Conservation (phyloP, 23 tunicate species). For the Phallusia fumigata region DNA sequence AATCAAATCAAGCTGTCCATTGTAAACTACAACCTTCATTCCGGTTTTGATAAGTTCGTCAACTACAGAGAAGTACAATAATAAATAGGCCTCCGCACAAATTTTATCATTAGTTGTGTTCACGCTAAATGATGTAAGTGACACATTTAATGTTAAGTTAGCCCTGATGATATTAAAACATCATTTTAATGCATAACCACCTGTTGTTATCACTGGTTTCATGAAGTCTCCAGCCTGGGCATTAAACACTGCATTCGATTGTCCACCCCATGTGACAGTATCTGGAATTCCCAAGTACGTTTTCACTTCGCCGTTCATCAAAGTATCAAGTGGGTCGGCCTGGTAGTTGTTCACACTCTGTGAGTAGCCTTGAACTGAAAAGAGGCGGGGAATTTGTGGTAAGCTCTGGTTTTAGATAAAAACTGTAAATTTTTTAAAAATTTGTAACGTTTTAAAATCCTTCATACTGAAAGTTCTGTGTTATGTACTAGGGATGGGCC, state of each 20-base stretch:
- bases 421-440: too few species aligned
- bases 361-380: slow-evolving; percentile 38
- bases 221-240: slow-evolving; percentile 84
- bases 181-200: slow-evolving; percentile 20
- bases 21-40: slow-evolving; percentile 82
- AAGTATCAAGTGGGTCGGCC: slow-evolving; percentile 59
- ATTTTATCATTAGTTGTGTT: too few species aligned
- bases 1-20: slow-evolving; percentile 85
- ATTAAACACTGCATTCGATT: slow-evolving; percentile 58
- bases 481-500: too few species aligned
- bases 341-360: slow-evolving; percentile 47
- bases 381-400: too few species aligned
- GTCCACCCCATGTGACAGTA: slow-evolving; percentile 86
- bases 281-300: slow-evolving; percentile 70
- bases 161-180: too few species aligned
- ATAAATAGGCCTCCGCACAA: too few species aligned
- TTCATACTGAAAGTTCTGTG: too few species aligned
- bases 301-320: slow-evolving; percentile 75
- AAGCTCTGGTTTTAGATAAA: too few species aligned
- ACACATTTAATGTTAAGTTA: too few species aligned
- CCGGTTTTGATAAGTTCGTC: slow-evolving; percentile 62
- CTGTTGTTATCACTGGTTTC: slow-evolving; percentile 83
- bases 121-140: too few species aligned
- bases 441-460: too few species aligned
- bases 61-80: slow-evolving; percentile 34